phyloP scores from a whole-genome alignment of 2,888 invertebrate genomes.

The Nysson spinosus region DNA sequence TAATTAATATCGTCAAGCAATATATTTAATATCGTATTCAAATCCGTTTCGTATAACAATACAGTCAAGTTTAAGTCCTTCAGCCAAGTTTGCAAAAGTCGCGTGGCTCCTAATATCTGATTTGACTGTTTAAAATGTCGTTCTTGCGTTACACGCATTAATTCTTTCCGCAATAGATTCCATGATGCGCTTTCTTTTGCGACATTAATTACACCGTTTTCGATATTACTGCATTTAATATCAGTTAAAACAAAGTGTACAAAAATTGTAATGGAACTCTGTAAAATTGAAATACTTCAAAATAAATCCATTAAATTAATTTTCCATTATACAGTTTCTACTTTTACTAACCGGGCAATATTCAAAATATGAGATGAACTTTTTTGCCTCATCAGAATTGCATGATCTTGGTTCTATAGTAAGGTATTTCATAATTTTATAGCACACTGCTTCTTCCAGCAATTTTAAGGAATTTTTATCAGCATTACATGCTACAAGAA shows the following conservation, averaged over 20 bases:
- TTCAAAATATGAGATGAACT: slow-evolving; percentile 59
- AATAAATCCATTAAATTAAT: background rate
- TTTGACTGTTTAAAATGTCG: slow-evolving; percentile 54
- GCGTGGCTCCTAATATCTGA: slow-evolving; percentile 55
- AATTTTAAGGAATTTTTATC: slow-evolving; percentile 28
- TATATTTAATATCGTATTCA: slow-evolving; percentile 41
- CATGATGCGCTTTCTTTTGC: slow-evolving; percentile 62
- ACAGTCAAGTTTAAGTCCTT: slow-evolving; percentile 43
- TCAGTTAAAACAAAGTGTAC: slow-evolving; percentile 65
- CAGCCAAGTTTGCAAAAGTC: slow-evolving; percentile 58
- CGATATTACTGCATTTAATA: slow-evolving; percentile 39
- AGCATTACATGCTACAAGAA: slow-evolving; percentile 10
- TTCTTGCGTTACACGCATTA: slow-evolving; percentile 39
- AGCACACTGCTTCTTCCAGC: slow-evolving; percentile 57
- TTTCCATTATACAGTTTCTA: no score
- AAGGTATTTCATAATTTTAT: slow-evolving; percentile 63
- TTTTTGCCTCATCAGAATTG: slow-evolving; percentile 45
- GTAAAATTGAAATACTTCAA: slow-evolving; percentile 34
- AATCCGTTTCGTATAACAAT: slow-evolving; percentile 56
- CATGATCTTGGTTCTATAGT: slow-evolving; percentile 58
- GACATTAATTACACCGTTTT: slow-evolving; percentile 27
- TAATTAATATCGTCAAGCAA: slow-evolving; percentile 48
- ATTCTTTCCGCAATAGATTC: slow-evolving; percentile 54
- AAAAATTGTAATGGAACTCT: slow-evolving; percentile 65
- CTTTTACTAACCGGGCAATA: slow-evolving; percentile 54